phyloP scores from a whole-genome alignment of 1,140 invertebrate genomes.

The Drosophila ercepeae region DNA sequence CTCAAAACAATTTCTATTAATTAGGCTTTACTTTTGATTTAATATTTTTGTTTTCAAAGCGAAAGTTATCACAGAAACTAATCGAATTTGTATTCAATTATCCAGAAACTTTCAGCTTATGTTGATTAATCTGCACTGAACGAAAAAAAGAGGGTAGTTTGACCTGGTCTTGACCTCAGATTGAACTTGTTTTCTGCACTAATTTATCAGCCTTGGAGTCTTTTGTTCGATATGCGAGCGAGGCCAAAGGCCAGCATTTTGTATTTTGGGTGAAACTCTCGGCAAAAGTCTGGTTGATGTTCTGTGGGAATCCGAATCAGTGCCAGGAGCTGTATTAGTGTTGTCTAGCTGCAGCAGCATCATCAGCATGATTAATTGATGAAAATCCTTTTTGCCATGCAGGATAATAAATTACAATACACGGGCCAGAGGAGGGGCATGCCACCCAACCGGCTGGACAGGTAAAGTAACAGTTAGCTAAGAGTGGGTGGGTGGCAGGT shows the following conservation, averaged over 20 bases:
- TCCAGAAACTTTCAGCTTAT: not conserved
- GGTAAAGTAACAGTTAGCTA: conserved; percentile 1
- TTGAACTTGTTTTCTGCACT: conserved; percentile 14
- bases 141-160: not conserved
- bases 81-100: conserved; percentile 8
- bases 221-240: conserved; percentile 5
- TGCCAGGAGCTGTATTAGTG: conserved; percentile 27
- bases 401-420: conserved; percentile 81
- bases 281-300: no score
- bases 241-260: not conserved
- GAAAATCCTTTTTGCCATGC: conserved; percentile 81
- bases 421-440: conserved; percentile 2
- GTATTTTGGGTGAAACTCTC: no score
- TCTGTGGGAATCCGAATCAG: not conserved
- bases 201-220: conserved; percentile 37
- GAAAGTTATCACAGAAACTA: not conserved
- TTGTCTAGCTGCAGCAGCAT: conserved; percentile 67
- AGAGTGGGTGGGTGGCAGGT: not conserved
- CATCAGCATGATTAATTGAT: conserved; percentile 81
- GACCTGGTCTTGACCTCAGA: conserved; percentile 2
- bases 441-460: conserved; percentile 2
- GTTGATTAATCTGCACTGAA: conserved; percentile 22
- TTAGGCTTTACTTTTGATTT: no score
- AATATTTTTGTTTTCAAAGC: no score
- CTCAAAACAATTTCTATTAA: no score